Percentiles rank a stretch among this genome's conserved stretches.
Conservation (phyloP, 2,888 invertebrate genomes). For the Chrysolina americana region DNA sequence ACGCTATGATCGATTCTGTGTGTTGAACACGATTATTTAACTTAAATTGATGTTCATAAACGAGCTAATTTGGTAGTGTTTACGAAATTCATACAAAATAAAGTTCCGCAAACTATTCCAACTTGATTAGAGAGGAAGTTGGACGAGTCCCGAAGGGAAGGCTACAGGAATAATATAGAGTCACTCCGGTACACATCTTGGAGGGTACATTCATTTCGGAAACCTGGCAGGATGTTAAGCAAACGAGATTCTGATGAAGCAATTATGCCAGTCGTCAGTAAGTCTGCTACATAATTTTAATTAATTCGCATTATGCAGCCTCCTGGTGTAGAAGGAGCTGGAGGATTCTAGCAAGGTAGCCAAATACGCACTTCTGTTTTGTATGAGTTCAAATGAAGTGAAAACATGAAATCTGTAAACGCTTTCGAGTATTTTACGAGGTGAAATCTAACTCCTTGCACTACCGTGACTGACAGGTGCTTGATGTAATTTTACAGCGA, state of each 20-base stretch:
- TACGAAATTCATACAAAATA: background rate
- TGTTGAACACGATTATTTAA: slow-evolving; percentile 26
- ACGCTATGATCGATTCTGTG: slow-evolving; percentile 20
- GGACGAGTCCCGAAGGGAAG: background rate
- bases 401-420: too few relatives aligned
- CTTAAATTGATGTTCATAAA: slow-evolving; percentile 28
- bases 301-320: background rate
- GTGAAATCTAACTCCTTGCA: too few relatives aligned
- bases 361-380: background rate
- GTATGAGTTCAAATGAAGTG: too few relatives aligned
- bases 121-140: slow-evolving; percentile 21
- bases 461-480: too few relatives aligned
- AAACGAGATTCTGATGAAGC: slow-evolving; percentile 36
- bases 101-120: background rate
- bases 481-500: too few relatives aligned
- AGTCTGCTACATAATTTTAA: background rate
- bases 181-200: slow-evolving; percentile 25
- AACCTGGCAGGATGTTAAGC: slow-evolving; percentile 33
- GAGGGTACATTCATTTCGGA: slow-evolving; percentile 33
- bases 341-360: background rate
- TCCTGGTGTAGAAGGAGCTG: background rate
- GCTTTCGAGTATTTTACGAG: too few relatives aligned
- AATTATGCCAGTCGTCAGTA: slow-evolving; percentile 5
- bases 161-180: slow-evolving; percentile 30
- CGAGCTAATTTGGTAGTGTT: background rate